Evolutionary conservation across 2,113 vertebrate genomes (phyloP).

Genomic region (Chaenocephalus aceratus): DNA sequence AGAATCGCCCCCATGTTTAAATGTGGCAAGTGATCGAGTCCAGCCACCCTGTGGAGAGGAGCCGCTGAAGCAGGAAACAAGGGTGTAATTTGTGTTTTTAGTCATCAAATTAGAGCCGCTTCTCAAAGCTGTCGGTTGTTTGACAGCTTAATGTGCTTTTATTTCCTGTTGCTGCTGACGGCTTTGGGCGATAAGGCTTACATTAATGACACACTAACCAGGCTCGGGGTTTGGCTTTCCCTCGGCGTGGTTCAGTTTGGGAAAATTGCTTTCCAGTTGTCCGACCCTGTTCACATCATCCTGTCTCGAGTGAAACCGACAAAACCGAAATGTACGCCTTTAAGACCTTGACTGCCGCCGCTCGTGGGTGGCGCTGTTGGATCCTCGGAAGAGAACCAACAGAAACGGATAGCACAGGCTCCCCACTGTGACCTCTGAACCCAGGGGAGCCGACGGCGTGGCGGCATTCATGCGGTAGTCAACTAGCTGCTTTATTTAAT

Average conservation of each 20-base stretch:
- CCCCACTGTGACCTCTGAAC: constrained; percentile 65
- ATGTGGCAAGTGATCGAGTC: constrained; percentile 51
- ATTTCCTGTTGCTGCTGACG: constrained; percentile 55
- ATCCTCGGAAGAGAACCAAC: constrained; percentile 48
- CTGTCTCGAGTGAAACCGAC: constrained; percentile 48
- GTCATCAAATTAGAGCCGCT: constrained; percentile 54
- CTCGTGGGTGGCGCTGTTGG: constrained; percentile 68
- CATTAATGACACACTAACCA: constrained; percentile 33
- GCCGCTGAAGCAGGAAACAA: constrained; percentile 45
- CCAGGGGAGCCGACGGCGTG: constrained; percentile 63
- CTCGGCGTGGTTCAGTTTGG: neutral
- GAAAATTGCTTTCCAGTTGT: constrained; percentile 18
- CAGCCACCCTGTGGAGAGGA: constrained; percentile 23
- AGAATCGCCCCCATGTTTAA: constrained; percentile 37
- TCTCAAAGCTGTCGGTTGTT: constrained; percentile 28
- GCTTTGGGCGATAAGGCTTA: constrained; percentile 27
- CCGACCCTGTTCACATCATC: constrained; percentile 29
- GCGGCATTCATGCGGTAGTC: constrained; percentile 41
- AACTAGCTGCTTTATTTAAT: constrained; percentile 70
- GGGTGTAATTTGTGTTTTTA: constrained; percentile 48
- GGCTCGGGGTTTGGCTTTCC: constrained; percentile 29
- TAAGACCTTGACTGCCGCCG: constrained; percentile 46
- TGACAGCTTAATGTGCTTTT: constrained; percentile 56
- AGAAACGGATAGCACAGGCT: constrained; percentile 65
- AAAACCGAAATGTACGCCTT: constrained; percentile 41